Evolutionary conservation across 1,140 invertebrate genomes (phyloP).

Genomic region (Drosophila lowei): DNA sequence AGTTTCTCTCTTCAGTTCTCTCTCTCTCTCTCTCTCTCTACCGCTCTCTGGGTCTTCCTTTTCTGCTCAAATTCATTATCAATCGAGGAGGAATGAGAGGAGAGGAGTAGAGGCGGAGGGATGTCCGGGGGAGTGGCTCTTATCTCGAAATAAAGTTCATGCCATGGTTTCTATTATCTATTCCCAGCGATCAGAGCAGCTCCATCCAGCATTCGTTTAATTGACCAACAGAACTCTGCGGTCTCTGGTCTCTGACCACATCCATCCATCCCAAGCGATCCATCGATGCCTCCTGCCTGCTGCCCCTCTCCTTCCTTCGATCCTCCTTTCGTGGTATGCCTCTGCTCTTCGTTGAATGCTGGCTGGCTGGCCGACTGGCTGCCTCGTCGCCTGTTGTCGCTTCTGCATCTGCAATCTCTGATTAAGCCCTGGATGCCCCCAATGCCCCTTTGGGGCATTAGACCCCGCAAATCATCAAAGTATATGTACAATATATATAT

Average conservation of each 20-base stretch:
- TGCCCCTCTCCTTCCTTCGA: background rate
- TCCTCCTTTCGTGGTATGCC: background rate
- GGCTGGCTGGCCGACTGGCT: background rate
- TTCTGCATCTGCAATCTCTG: constrained; percentile 57
- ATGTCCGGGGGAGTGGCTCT: constrained; percentile 32
- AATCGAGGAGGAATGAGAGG: constrained; percentile 44
- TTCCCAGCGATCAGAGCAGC: constrained; percentile 66
- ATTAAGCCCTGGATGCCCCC: constrained; percentile 42
- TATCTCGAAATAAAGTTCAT: constrained; percentile 74
- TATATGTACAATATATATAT: constrained; percentile 18
- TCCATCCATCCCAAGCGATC: constrained; percentile 28
- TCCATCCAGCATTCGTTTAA: constrained; percentile 60
- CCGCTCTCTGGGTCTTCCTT: constrained; percentile 4
- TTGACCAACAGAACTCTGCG: constrained; percentile 57
- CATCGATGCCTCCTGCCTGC: constrained; percentile 37
- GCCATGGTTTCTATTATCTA: constrained; percentile 74
- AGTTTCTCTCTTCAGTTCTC: background rate
- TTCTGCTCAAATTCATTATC: constrained; percentile 56
- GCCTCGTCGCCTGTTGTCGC: constrained; percentile 36
- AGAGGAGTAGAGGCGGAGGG: too few species aligned
- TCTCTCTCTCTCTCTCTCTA: constrained; percentile 2
- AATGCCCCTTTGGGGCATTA: constrained; percentile 41
- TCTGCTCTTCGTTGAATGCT: constrained; percentile 10
- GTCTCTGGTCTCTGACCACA: constrained; percentile 19
- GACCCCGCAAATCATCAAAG: constrained; percentile 53